Evolutionary conservation across 2,888 invertebrate species (phyloP).

Genomic region (Sesia bembeciformis): DNA sequence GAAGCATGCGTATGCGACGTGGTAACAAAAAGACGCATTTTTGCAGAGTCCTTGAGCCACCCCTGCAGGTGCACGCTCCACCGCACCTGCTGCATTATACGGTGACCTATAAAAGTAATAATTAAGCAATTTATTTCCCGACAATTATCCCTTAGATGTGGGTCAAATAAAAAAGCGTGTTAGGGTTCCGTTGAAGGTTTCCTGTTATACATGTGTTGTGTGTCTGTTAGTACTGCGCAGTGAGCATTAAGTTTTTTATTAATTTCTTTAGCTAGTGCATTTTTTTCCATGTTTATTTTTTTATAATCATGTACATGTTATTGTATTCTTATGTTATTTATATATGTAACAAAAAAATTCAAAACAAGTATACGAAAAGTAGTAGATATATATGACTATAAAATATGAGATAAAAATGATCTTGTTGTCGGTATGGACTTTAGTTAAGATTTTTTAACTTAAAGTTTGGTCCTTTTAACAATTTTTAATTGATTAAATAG

Average conservation of each 20-base stretch:
- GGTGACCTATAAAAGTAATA: slow-evolving; percentile 71
- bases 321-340: too few species aligned
- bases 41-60: slow-evolving; percentile 52
- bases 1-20: background rate
- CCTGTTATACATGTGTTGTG: background rate
- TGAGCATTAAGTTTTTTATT: background rate
- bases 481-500: too few species aligned
- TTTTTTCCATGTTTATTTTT: too few species aligned
- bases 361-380: too few species aligned
- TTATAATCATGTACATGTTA: too few species aligned
- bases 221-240: background rate
- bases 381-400: too few species aligned
- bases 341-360: too few species aligned
- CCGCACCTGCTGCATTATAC: slow-evolving; percentile 63
- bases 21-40: background rate
- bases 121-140: slow-evolving; percentile 61
- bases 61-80: slow-evolving; percentile 54
- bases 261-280: background rate
- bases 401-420: too few species aligned
- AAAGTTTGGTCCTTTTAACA: too few species aligned
- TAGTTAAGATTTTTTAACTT: too few species aligned
- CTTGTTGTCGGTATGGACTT: too few species aligned
- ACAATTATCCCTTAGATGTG: slow-evolving; percentile 64
- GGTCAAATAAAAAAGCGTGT: slow-evolving; percentile 54
- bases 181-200: background rate